Conservation (phyloP, 2,113 vertebrate species). For the Hemibagrus wyckioides region DNA sequence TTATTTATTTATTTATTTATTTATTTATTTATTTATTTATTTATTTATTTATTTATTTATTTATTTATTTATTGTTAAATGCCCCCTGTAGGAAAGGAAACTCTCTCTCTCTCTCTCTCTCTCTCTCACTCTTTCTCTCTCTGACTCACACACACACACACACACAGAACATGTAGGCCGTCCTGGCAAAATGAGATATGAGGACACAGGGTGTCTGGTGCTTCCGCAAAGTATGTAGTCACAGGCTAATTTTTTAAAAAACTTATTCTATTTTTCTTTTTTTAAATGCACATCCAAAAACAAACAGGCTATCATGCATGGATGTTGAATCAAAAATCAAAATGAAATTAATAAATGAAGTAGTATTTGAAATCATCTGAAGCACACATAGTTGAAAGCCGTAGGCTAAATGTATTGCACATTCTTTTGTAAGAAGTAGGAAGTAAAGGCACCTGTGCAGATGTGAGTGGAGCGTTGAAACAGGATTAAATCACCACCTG, state of each 20-base stretch:
- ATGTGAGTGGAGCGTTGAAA: background rate
- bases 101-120: background rate
- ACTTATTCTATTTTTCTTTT: background rate
- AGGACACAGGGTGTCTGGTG: background rate
- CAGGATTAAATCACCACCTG: too few species aligned
- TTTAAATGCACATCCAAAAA: too few species aligned
- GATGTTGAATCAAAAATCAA: background rate
- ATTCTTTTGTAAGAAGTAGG: too few species aligned
- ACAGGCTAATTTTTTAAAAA: background rate
- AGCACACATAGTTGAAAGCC: too few species aligned
- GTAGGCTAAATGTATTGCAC: too few species aligned
- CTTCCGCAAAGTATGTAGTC: background rate
- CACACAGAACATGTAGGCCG: background rate
- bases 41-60: too few species aligned
- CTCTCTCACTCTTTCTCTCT: slow-evolving; percentile 2
- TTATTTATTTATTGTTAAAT: background rate
- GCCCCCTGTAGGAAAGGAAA: background rate
- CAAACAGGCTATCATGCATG: background rate
- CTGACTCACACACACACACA: background rate
- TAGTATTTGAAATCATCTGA: background rate
- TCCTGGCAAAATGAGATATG: background rate
- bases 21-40: too few species aligned
- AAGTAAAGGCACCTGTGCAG: background rate
- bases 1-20: too few species aligned
- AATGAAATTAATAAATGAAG: background rate